Conservation (phyloP, 2,113 vertebrate genomes). For the Paramormyrops kingsleyae region DNA sequence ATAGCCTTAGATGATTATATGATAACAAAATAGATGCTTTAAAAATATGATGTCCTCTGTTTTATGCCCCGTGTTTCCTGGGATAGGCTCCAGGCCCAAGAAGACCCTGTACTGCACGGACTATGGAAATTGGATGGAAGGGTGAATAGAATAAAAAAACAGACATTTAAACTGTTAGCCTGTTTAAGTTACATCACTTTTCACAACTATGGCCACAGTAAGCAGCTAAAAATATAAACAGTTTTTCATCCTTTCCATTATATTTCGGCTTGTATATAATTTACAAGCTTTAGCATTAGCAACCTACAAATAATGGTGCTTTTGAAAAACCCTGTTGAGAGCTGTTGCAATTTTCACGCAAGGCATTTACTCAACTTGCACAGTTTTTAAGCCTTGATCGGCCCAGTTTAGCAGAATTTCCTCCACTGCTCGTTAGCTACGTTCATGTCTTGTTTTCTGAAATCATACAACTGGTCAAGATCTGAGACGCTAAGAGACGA, state of each 20-base stretch:
- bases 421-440: neutral
- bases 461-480: neutral
- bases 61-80: neutral
- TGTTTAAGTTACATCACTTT: neutral
- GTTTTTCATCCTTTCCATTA: neutral
- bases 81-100: neutral
- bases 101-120: neutral
- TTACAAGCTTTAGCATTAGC: neutral
- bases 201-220: neutral
- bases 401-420: neutral
- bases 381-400: neutral
- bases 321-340: neutral
- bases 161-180: neutral
- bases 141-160: neutral
- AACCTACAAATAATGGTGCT: neutral
- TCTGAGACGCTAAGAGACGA: neutral
- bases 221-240: neutral
- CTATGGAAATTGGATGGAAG: neutral
- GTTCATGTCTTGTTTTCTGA: neutral
- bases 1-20: constrained; percentile 1
- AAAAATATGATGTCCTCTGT: neutral
- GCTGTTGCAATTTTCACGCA: neutral
- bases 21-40: neutral
- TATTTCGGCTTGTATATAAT: neutral
- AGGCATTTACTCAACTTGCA: neutral